Base-by-base conservation (phyloP, 2,888 invertebrate genomes). In the Syrphus vitripennis region DNA sequence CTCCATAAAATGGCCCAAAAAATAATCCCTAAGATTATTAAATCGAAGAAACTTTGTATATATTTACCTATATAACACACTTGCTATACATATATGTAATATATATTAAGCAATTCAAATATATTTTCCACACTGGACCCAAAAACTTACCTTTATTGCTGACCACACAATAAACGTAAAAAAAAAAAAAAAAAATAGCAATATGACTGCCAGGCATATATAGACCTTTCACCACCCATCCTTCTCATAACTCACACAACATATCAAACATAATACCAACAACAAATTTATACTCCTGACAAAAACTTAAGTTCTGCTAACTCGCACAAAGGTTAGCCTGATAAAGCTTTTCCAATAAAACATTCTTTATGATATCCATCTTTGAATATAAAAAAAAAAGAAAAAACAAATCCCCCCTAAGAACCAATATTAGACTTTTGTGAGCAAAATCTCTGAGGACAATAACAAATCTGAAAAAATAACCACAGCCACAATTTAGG, bases 271-370 rank as follows among this genome's bases (percentile, higher is more conserved):
- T 31, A 50, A 21, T 50, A 50, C 50, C 50, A 26, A 45, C 48
- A 50, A 21, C 12, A 19, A 67, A 37, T 59, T 21, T 59, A 50
- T 67, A 34, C 24, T 67, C 3, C 31, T 34, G 50, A 50, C 67
- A 67, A 19, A 67, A 50, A 67, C 67, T 67, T 34, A 67, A 67
- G 34, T 67, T 24, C 65, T 50, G 16, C 21, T 50, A 34, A 67
- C 48, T 29, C 45, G 14, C 7, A 26, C 31, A 50, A 67, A 67
- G 34, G 50, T 67, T 67, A 67, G 48, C 34, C 50, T 48, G 67
- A 67, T 67, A 67, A 67, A 67, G 50, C 67, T 67, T 67, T 67
- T 67, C 50, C 34, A 67, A 67, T 67, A 67, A 65, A 67, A 50
- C 34, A 67, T 67, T 50, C n/a, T 67, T 67, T 67, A 67, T 34